Conservation (phyloP, 2,113 vertebrate genomes). For the Carassius auratus region DNA sequence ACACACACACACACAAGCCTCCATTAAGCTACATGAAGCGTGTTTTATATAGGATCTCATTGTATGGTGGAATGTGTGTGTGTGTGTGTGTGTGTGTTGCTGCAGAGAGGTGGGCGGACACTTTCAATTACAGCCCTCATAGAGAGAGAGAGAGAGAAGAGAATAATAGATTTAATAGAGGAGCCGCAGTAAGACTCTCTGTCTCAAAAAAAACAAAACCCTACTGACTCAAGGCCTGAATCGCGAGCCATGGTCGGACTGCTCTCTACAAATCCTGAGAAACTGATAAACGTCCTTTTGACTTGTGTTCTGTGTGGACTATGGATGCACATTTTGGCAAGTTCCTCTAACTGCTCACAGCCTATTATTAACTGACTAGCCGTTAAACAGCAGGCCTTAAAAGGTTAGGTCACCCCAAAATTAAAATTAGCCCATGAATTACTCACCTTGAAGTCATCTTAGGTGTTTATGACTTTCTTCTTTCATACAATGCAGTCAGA, state of each 20-base stretch:
- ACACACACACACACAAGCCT: background rate
- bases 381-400: background rate
- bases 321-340: background rate
- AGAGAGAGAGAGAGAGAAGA: conserved; percentile 19
- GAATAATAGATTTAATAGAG: conserved; percentile 25
- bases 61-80: conserved; percentile 57
- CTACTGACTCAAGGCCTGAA: background rate
- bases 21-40: background rate
- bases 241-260: background rate
- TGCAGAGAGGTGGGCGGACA: conserved; percentile 73
- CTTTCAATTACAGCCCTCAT: conserved; percentile 75
- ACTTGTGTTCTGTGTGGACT: background rate
- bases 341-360: background rate
- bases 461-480: too few relatives aligned
- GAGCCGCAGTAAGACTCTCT: background rate
- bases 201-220: too few relatives aligned
- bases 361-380: background rate
- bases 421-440: too few relatives aligned
- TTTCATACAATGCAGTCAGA: too few relatives aligned
- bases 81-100: conserved; percentile 52
- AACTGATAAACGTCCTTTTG: background rate
- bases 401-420: too few relatives aligned
- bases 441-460: too few relatives aligned
- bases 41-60: conserved; percentile 37
- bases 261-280: background rate